Evolutionary conservation across 2,797 vertebrate species (phyloP).

Genomic region (Aplochiton taeniatus): DNA sequence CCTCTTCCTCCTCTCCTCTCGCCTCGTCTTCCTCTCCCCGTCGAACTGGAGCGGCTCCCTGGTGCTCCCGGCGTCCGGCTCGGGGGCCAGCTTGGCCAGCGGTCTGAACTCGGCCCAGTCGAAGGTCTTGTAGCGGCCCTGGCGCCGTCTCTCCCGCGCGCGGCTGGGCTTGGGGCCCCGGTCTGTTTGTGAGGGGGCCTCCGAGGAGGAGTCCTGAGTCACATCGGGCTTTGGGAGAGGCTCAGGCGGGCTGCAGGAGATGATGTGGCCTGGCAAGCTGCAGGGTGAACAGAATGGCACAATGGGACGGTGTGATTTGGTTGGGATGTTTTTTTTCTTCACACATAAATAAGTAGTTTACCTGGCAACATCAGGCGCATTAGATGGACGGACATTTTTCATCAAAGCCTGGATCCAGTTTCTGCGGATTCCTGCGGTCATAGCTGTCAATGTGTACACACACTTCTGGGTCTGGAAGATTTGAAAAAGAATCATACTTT

Average conservation of each 20-base stretch:
- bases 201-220: conserved; percentile 59
- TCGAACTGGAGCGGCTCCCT: conserved; percentile 24
- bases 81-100: background rate
- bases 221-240: conserved; percentile 62
- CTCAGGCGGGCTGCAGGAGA: conserved; percentile 32
- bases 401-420: conserved; percentile 77
- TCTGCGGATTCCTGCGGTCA: conserved; percentile 73
- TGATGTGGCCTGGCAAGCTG: conserved; percentile 55
- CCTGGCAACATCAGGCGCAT: conserved; percentile 67
- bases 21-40: conserved; percentile 56
- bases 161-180: conserved; percentile 34
- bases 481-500: background rate
- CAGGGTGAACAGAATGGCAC: background rate
- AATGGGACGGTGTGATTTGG: background rate
- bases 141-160: conserved; percentile 39
- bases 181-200: conserved; percentile 25
- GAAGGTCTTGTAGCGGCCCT: conserved; percentile 58
- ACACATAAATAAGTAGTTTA: conserved; percentile 16
- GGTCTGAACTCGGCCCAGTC: conserved; percentile 66
- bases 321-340: background rate
- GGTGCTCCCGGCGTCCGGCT: background rate
- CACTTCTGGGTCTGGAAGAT: conserved; percentile 52
- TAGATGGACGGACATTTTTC: conserved; percentile 63
- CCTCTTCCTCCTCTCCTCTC: conserved; percentile 65
- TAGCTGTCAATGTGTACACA: conserved; percentile 65